Conservation (phyloP, 2,113 vertebrate genomes). For the Heteronetta atricapilla region DNA sequence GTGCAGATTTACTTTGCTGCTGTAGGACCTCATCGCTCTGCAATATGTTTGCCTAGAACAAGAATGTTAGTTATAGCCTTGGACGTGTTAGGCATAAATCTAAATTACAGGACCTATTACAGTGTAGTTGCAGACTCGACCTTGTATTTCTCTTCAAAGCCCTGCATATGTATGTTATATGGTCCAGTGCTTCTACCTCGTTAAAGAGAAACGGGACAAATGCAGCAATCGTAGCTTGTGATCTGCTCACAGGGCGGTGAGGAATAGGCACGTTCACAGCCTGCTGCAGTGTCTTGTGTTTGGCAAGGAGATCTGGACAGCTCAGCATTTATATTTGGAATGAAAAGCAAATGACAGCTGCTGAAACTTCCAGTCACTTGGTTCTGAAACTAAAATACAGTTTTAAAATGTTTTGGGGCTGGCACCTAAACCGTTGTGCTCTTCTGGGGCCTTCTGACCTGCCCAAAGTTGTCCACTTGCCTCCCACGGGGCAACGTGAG, state of each 20-base stretch:
- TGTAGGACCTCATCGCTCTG: neutral
- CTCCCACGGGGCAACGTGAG: conserved; percentile 51
- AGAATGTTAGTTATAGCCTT: neutral
- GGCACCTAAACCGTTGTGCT: neutral
- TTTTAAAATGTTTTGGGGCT: neutral
- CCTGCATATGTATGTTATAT: neutral
- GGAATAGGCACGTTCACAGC: neutral
- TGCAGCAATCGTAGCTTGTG: neutral
- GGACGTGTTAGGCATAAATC: neutral
- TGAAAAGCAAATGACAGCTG: neutral
- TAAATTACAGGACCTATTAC: neutral
- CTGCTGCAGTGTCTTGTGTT: neutral
- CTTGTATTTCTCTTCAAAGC: conserved; percentile 7
- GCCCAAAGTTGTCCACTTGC: neutral
- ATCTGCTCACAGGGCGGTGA: neutral
- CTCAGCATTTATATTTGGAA: conserved; percentile 1
- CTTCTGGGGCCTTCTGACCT: neutral
- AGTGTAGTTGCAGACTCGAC: neutral
- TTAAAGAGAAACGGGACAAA: neutral
- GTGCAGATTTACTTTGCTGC: neutral
- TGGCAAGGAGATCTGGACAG: neutral
- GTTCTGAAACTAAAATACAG: neutral
- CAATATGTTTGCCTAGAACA: neutral
- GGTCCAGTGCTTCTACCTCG: neutral
- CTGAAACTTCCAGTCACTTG: neutral